Percentiles rank a stretch among this genome's conserved stretches.
These are phyloP conservation scores for Agrochola circellaris DNA, from an alignment of 2,888 invertebrate species.

Conservation along the genomic window DNA sequence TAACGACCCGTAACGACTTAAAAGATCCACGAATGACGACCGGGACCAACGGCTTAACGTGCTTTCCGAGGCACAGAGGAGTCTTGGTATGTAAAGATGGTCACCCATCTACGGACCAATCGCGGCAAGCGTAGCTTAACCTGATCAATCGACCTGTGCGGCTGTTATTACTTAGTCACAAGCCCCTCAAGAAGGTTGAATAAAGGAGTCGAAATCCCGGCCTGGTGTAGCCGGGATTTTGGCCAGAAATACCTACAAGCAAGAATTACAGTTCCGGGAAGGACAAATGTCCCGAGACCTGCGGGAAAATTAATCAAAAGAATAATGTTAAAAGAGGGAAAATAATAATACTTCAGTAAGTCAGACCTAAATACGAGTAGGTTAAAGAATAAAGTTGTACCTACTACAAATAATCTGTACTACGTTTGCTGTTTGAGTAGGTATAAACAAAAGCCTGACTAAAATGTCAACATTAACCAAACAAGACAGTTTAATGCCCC, in stretches of 20 bases:
- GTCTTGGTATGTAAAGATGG: too few relatives aligned
- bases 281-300: neutral
- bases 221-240: too few relatives aligned
- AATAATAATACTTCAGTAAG: neutral
- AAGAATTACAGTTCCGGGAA: neutral
- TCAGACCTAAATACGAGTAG: neutral
- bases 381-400: conserved; percentile 6
- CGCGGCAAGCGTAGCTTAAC: too few relatives aligned
- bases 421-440: conserved; percentile 1
- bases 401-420: neutral
- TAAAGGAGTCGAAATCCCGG: neutral
- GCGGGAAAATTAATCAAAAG: conserved; percentile 17
- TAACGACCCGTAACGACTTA: too few relatives aligned
- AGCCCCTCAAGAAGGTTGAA: neutral
- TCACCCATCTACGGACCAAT: too few relatives aligned
- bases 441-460: conserved; percentile 11
- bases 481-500: conserved; percentile 47
- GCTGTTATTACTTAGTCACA: too few relatives aligned
- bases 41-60: too few relatives aligned
- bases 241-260: neutral
- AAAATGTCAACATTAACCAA: conserved; percentile 23
- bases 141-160: too few relatives aligned
- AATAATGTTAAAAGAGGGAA: neutral
- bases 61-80: too few relatives aligned
- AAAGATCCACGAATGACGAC: too few relatives aligned